A percentile compares a stretch with the other conserved stretches of the same genome.
Conservation (phyloP, 2,113 vertebrate genomes). For the Ploceus nigricollis region DNA sequence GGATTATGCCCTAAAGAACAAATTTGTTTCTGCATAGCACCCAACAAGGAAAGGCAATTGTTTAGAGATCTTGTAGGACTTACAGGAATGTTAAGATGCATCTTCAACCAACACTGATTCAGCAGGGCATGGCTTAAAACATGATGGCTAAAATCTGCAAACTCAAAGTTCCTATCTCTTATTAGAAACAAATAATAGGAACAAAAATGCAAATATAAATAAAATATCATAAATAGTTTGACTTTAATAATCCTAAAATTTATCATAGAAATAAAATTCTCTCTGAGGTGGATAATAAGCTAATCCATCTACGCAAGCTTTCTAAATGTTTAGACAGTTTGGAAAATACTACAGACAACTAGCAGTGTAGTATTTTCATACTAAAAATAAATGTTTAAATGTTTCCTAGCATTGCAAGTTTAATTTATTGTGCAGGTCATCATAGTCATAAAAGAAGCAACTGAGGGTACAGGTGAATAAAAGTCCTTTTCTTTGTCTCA, state of each 20-base stretch:
- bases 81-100: not conserved
- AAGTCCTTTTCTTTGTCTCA: not conserved
- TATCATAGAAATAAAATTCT: not conserved
- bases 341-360: not conserved
- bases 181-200: not conserved
- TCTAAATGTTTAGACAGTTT: not conserved
- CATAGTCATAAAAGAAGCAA: not conserved
- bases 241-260: not conserved
- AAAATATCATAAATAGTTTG: not conserved
- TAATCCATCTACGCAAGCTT: not conserved
- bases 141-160: not conserved
- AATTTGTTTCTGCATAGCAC: not conserved
- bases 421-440: not conserved
- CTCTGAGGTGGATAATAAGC: not conserved
- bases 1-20: not conserved
- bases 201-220: not conserved
- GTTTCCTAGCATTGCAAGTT: not conserved
- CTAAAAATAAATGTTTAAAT: not conserved
- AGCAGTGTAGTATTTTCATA: not conserved
- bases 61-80: not conserved
- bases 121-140: not conserved
- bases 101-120: not conserved
- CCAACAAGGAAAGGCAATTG: not conserved
- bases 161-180: not conserved
- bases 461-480: not conserved